Conservation (phyloP, 2,797 vertebrate genomes). For the Acanthurus lineatus region DNA sequence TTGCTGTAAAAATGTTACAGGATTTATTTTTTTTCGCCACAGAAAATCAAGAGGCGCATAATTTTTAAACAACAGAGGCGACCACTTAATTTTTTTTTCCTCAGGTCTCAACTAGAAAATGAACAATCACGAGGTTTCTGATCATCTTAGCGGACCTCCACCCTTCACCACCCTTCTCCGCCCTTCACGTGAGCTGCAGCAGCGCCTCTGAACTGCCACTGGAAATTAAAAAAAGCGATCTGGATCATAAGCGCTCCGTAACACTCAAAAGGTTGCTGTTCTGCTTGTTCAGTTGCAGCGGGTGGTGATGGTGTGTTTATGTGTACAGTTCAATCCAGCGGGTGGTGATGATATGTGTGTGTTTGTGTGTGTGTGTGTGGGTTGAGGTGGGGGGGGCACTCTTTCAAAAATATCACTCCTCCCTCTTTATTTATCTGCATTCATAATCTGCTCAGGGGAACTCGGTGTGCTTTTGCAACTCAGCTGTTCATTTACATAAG, state of each 20-base stretch:
- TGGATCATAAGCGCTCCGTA: slow-evolving; percentile 20
- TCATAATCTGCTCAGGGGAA: slow-evolving; percentile 57
- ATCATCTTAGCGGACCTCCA: slow-evolving; percentile 19
- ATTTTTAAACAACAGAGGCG: slow-evolving; percentile 10
- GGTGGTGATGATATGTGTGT: neutral
- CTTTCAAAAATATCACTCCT: slow-evolving; percentile 37
- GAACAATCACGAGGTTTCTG: slow-evolving; percentile 25
- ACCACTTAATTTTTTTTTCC: slow-evolving; percentile 14
- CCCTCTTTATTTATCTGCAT: slow-evolving; percentile 42
- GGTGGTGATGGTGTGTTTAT: slow-evolving; percentile 5
- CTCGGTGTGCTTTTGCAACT: slow-evolving; percentile 55
- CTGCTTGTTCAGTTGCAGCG: neutral
- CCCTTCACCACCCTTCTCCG: slow-evolving; percentile 2
- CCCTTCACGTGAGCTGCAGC: neutral
- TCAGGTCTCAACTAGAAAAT: slow-evolving; percentile 12
- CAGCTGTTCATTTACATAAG: slow-evolving; percentile 71
- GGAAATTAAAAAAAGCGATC: slow-evolving; percentile 46
- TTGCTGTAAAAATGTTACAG: too few relatives aligned
- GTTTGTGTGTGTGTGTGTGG: neutral
- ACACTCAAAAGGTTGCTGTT: slow-evolving; percentile 24
- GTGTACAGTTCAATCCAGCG: slow-evolving; percentile 5
- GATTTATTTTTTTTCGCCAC: too few relatives aligned
- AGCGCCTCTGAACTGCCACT: neutral
- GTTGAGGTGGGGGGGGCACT: neutral
- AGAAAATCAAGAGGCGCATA: neutral